phyloP scores from a whole-genome alignment of 2,113 vertebrate species.

The Grammomys surdaster region DNA sequence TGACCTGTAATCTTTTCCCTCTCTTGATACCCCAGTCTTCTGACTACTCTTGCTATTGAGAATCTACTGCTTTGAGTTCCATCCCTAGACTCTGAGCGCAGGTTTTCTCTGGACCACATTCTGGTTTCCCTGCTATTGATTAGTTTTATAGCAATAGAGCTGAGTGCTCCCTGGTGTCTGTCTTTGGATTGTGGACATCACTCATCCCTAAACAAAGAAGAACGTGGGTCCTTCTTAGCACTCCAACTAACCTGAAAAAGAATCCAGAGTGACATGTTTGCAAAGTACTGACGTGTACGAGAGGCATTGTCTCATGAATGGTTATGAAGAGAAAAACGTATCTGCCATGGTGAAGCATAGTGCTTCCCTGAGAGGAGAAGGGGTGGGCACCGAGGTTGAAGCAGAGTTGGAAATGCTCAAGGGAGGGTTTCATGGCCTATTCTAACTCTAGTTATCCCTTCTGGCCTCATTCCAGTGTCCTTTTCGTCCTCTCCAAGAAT shows the following conservation, averaged over 20 bases:
- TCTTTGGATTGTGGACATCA: neutral
- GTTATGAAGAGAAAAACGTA: neutral
- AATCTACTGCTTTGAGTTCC: constrained; percentile 53
- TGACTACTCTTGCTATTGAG: neutral
- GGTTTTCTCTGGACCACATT: constrained; percentile 13
- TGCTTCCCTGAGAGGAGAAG: neutral
- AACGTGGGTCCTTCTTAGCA: neutral
- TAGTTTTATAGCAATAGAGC: constrained; percentile 54
- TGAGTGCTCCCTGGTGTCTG: neutral
- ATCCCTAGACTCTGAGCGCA: neutral
- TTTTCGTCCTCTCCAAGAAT: neutral
- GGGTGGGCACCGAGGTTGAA: neutral
- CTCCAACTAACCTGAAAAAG: constrained; percentile 55
- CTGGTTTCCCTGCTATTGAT: constrained; percentile 16
- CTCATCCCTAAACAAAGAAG: constrained; percentile 34
- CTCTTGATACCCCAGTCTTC: constrained; percentile 64
- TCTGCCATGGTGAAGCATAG: neutral
- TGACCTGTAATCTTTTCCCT: constrained; percentile 76
- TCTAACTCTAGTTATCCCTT: too few relatives aligned
- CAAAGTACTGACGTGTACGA: neutral
- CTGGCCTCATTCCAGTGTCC: neutral
- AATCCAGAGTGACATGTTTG: constrained; percentile 22
- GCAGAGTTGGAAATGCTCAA: neutral
- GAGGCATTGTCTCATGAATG: neutral
- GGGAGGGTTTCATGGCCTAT: neutral